Base-by-base conservation (phyloP, 2,797 vertebrate species). In the Danio choprae region DNA sequence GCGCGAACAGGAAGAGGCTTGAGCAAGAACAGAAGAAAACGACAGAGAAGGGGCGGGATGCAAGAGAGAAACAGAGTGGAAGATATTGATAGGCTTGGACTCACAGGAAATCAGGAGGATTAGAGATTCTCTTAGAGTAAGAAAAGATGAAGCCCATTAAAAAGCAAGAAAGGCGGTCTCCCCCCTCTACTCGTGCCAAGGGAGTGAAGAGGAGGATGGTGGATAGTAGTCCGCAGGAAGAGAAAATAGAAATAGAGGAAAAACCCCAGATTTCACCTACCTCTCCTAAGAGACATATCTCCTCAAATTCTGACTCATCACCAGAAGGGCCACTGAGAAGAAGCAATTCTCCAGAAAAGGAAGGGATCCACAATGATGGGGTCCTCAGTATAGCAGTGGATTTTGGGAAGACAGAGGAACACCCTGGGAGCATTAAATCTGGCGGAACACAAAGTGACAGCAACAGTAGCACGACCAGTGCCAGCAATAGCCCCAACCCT, bases 131-230 rank as follows among this genome's bases (percentile, higher is more conserved):
- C 88, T 87, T 83, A 85, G 73, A 75, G 74, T 59, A 51, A 7
- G 40, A 80, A 56, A 82, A 90, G 88, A 97, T 96, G 96, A 97
- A 96, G 90, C 95, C 95, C 16, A 91, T 95, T 89, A 96, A 95
- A 88, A 96, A 96, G 89, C 93, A 93, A 83, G 90, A 91, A 18
- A 91, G 95, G 73, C 90, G 77, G 83, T 95, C 95, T 44, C 95
- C 96, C 62, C 95, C 93, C 15, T 95, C 95, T 79, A 95, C 95
- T 38, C 91, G 96, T 79, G 93, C 94, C 82, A 96, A 96, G 87
- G 95, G 94, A 81, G 93, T 92, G 73, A 95, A 95, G 84, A 94
- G 92, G 12, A 93, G 91, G 0, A 86, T 15, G 0, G 88, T 86
- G 40, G 94, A 95, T 22, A 86, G 87, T 64, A 87, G 88, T 67